Evolutionary conservation across 2,888 invertebrate genomes (phyloP).

Genomic region (Clanis bilineata): DNA sequence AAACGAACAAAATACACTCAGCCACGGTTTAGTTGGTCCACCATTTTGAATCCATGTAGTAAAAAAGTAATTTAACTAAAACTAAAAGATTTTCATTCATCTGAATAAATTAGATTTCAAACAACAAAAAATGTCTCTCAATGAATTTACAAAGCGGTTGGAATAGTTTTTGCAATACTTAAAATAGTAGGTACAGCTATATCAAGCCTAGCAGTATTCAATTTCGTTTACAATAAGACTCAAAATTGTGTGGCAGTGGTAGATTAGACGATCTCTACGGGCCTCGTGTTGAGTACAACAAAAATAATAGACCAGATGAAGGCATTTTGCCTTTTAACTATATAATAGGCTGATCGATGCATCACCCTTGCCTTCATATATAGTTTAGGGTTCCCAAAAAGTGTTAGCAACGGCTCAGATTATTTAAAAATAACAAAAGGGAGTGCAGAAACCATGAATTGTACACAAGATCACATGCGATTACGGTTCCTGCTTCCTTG

Average conservation of each 20-base stretch:
- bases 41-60: neutral
- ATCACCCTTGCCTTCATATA: neutral
- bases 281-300: too few relatives aligned
- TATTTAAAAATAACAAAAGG: neutral
- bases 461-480: constrained; percentile 1
- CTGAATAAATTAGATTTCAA: neutral
- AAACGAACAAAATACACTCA: neutral
- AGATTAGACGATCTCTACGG: too few relatives aligned
- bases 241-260: too few relatives aligned
- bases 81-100: neutral
- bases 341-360: neutral
- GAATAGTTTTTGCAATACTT: neutral
- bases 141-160: neutral
- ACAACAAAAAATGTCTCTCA: too few relatives aligned
- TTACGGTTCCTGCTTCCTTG: constrained; percentile 12
- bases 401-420: neutral
- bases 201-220: neutral
- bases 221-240: too few relatives aligned
- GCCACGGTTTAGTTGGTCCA: neutral
- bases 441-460: neutral
- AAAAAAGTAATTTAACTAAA: neutral
- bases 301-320: neutral
- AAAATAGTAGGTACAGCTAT: neutral
- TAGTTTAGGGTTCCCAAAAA: neutral
- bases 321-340: neutral